Base-by-base conservation (phyloP, 1,140 invertebrate species). In the Hesperophylax magnus region DNA sequence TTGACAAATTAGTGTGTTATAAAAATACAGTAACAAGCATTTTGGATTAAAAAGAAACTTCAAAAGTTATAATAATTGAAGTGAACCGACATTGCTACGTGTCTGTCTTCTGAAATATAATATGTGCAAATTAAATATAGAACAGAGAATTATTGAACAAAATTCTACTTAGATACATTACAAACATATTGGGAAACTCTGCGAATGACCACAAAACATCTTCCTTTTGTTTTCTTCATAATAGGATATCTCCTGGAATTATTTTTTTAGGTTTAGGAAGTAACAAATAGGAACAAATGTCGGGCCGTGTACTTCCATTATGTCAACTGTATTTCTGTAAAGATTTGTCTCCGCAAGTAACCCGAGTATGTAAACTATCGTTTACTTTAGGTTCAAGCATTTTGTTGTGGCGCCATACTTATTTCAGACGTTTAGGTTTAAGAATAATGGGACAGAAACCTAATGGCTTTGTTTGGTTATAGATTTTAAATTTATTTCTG, bases 241-340 rank as follows among this genome's bases (percentile, higher is more conserved):
- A 52, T 52, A 17, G 63, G 27, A n/a, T 67, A 22, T 67, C 63
- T 71, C 39, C 39, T 47, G n/a, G 67, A 71, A 52, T 20, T 18
- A n/a, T 52, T 39, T 71, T 71, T 39, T 71, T 39, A 8, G 47
- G 67, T 52, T 52, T 11, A 52, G 39, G 67, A 52, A 71, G 39
- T 47, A 52, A 71, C 67, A 71, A 71, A 71, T 71, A 47, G 67
- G 67, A 71, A 71, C 63, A 27, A 31, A 67, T 58, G 39, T 47
- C 3, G 39, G 39, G 14, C 58, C 20, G 31, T 8, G 63, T 31
- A 27, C 67, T 71, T 15, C 31, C 39, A 71, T 71, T 71, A 39
- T 71, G 67, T 71, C 67, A 20, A 20, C 63, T 18, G 34, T 52
- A n/a, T 71, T 71, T 47, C 20, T 52, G n/a, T 71, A 18, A 71